Base-by-base conservation (phyloP, 2,888 invertebrate species). In the Eupithecia pulchellata region DNA sequence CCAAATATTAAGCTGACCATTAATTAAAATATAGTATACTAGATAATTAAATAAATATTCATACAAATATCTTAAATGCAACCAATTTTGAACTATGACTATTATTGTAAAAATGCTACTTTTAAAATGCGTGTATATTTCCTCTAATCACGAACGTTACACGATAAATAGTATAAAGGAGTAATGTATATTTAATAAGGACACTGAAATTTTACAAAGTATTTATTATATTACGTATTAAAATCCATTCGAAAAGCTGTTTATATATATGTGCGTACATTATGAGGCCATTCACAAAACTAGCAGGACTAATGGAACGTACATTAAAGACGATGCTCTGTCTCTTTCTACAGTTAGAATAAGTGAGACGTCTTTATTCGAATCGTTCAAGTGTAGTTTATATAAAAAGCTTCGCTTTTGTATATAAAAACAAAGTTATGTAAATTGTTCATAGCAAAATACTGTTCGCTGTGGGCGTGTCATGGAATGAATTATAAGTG, bases 361-460 rank as follows among this genome's bases (percentile, higher is more conserved):
- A 74, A 73, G 64, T 75, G 73, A 64, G 75, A 70, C 68, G 62
- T 39, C 57, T 63, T 34, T 67, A 67, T 57, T 61, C 68, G 69
- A 74, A 68, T 68, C 71, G 62, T 57, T 61, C 52, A 62, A 65
- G 68, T 2, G 20, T 66, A 70, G 57, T 52, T 71, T 72, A 75
- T 66, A 77, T 74, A 66, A 86, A 85, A 89, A 90, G 90, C 90
- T 87, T 87, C 85, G 86, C 84, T 88, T 87, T 84, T 81, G 84
- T 80, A 85, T 84, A 84, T 70, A 79, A 84, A n/a, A 84, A 81
- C 82, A 82, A 84, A 84, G 83, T 83, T 76, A 80, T 80, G 79
- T 89, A 88, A 87, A 91, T 84, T 77, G 81, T 87, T 85, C 79
- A 78, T 93, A 92, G 91, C 90, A 93, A 93, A 93, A 93, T 92